Conservation (phyloP, 1,140 invertebrate genomes). For the Phenacoccus solenopsis region DNA sequence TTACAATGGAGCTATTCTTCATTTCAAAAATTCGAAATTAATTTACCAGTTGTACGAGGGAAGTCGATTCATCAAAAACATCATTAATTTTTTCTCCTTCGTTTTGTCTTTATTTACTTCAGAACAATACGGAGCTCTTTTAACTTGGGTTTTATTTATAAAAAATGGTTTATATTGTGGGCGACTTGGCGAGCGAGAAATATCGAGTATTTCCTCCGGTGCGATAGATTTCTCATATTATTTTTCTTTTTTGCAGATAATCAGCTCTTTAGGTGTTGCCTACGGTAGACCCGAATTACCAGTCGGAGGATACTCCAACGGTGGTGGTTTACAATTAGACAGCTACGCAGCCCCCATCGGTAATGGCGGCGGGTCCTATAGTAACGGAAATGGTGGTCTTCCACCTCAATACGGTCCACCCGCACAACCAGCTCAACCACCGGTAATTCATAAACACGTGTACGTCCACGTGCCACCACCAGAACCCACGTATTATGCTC, state of each 20-base stretch:
- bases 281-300: constrained; percentile 26
- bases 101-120: too few relatives aligned
- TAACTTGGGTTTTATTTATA: too few relatives aligned
- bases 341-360: constrained; percentile 30
- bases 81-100: too few relatives aligned
- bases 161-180: too few relatives aligned
- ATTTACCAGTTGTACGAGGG: not conserved
- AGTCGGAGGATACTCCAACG: constrained; percentile 18
- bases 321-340: constrained; percentile 26
- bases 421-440: constrained; percentile 47
- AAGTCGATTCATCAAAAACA: not conserved
- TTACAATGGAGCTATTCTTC: too few relatives aligned
- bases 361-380: constrained; percentile 20
- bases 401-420: constrained; percentile 56
- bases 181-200: too few relatives aligned
- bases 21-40: too few relatives aligned
- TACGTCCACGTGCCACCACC: constrained; percentile 75
- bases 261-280: constrained; percentile 25
- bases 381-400: constrained; percentile 38
- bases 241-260: constrained; percentile 22
- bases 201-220: too few relatives aligned
- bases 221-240: too few relatives aligned
- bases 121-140: too few relatives aligned
- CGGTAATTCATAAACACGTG: constrained; percentile 70
- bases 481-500: constrained; percentile 56